phyloP scores from a whole-genome alignment of 2,797 vertebrate genomes.

The Coilia nasus region DNA sequence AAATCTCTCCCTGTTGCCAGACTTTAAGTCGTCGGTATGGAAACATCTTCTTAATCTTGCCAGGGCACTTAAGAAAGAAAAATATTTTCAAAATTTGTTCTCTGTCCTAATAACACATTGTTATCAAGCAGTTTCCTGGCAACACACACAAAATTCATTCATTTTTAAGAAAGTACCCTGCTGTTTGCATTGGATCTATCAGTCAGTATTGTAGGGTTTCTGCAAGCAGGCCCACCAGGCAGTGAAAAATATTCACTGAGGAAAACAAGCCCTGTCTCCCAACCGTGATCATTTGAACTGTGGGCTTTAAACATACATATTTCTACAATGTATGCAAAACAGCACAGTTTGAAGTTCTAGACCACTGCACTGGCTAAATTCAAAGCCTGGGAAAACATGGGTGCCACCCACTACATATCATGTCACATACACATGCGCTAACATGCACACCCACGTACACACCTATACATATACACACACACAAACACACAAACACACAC shows the following conservation, averaged over 20 bases:
- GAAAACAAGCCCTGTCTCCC: conserved; percentile 60
- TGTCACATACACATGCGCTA: conserved; percentile 42
- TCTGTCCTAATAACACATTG: conserved; percentile 61
- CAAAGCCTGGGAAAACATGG: neutral
- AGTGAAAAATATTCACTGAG: conserved; percentile 72
- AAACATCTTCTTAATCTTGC: conserved; percentile 18
- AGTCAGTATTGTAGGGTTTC: conserved; percentile 65
- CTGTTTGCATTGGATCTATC: conserved; percentile 74
- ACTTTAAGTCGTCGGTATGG: conserved; percentile 79
- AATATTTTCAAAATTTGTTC: conserved; percentile 61
- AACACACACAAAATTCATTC: conserved; percentile 67
- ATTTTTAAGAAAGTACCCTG: conserved; percentile 37
- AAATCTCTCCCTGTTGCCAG: conserved; percentile 82
- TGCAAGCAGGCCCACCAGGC: conserved; percentile 66
- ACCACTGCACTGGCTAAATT: neutral
- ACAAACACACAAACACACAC: neutral
- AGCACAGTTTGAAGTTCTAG: neutral
- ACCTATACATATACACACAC: neutral
- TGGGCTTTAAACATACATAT: neutral
- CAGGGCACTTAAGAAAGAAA: neutral
- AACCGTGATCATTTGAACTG: neutral
- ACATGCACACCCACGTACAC: neutral
- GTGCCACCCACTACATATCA: conserved; percentile 19
- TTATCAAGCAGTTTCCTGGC: conserved; percentile 60
- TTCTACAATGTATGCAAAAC: neutral